Percentiles rank a stretch among this genome's conserved stretches.
Conservation (phyloP, 2,888 invertebrate genomes). For the Celastrina argiolus region DNA sequence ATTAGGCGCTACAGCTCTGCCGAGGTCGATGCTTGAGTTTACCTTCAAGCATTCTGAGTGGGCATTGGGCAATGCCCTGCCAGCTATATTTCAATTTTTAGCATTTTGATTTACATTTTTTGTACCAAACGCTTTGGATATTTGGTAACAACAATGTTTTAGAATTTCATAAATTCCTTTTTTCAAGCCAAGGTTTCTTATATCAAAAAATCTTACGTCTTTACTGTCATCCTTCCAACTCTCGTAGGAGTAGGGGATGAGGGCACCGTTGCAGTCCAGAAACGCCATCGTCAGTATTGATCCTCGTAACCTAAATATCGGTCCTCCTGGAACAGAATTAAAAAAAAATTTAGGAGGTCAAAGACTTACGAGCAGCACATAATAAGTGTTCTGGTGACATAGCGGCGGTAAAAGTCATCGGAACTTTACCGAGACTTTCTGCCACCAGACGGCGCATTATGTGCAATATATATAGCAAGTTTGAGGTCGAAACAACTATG, state of each 20-base stretch:
- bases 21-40: no score
- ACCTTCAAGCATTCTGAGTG: no score
- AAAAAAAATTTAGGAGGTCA: no score
- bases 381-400: background rate
- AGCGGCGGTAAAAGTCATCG: background rate
- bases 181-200: no score
- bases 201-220: constrained; percentile 64
- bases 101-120: no score
- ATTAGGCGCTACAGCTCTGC: no score
- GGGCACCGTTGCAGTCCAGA: constrained; percentile 95
- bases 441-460: background rate
- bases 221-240: constrained; percentile 94
- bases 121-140: no score
- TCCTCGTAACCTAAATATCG: constrained; percentile 97
- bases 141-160: no score
- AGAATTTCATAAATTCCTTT: no score
- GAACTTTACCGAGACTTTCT: background rate
- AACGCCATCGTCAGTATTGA: constrained; percentile 96
- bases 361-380: background rate
- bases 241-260: constrained; percentile 93
- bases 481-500: background rate
- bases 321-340: constrained; percentile 83
- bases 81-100: no score
- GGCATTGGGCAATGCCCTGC: no score
- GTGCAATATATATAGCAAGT: background rate